These are phyloP conservation scores for Apoda limacodes DNA, from an alignment of 2,888 invertebrate genomes.

Conservation along the genomic window DNA sequence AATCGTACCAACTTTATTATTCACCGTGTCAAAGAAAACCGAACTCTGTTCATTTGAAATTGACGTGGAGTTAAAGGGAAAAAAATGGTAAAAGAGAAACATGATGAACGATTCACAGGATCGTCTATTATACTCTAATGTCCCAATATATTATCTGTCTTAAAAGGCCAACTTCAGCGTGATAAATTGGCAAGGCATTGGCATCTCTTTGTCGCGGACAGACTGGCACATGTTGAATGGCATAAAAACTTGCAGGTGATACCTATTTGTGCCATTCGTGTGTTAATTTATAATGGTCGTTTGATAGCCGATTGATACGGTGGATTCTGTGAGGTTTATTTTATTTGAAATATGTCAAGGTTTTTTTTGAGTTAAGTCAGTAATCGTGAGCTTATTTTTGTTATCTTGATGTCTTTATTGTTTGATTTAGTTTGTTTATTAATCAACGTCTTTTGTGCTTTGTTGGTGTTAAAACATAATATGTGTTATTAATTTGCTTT, in stretches of 20 bases:
- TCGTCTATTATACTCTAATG: constrained; percentile 62
- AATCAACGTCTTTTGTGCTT: no score
- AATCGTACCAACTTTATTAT: constrained; percentile 16
- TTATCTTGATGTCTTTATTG: no score
- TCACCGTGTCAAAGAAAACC: neutral
- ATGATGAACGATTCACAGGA: constrained; percentile 52
- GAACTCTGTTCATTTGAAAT: constrained; percentile 6
- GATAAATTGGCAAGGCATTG: constrained; percentile 48
- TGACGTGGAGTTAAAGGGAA: constrained; percentile 12
- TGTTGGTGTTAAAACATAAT: no score
- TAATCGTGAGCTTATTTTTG: neutral
- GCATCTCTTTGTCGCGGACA: constrained; percentile 31
- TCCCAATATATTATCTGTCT: constrained; percentile 58
- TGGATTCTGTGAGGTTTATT: constrained; percentile 22
- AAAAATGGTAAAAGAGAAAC: constrained; percentile 32
- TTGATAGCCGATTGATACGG: constrained; percentile 23
- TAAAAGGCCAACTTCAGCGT: constrained; percentile 45
- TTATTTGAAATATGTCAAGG: constrained; percentile 22
- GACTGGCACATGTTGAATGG: constrained; percentile 24
- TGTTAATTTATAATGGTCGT: constrained; percentile 32
- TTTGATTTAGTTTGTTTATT: no score
- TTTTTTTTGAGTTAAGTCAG: constrained; percentile 9
- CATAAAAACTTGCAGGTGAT: constrained; percentile 43
- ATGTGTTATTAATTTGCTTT: no score
- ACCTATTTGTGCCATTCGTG: constrained; percentile 22